Evolutionary conservation across 2,113 vertebrate species (phyloP).

Genomic region (Stigmatopora nigra): DNA sequence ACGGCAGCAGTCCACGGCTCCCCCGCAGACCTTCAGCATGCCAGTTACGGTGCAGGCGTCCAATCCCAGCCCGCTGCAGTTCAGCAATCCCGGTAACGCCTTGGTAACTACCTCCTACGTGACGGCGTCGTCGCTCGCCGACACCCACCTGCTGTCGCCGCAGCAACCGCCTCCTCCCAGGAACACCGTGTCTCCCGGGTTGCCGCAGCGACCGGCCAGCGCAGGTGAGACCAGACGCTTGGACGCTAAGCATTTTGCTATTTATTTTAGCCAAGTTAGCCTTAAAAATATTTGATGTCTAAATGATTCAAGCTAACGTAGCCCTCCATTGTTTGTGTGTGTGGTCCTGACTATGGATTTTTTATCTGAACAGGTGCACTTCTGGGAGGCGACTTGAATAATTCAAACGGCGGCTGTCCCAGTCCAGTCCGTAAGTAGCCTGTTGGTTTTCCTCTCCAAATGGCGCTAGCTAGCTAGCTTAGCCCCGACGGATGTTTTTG

Average conservation of each 20-base stretch:
- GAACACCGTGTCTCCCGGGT: slow-evolving; percentile 88
- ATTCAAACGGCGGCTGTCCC: slow-evolving; percentile 89
- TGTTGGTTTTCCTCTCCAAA: slow-evolving; percentile 1
- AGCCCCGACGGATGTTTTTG: slow-evolving; percentile 20
- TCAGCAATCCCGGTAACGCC: slow-evolving; percentile 87
- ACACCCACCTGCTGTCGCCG: slow-evolving; percentile 89
- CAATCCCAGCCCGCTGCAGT: slow-evolving; percentile 87
- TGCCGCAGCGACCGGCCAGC: slow-evolving; percentile 93
- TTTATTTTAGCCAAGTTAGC: too few relatives aligned
- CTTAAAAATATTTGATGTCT: neutral
- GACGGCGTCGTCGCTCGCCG: slow-evolving; percentile 84
- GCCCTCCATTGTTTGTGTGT: neutral
- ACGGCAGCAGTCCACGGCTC: slow-evolving; percentile 80
- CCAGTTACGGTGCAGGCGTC: slow-evolving; percentile 90
- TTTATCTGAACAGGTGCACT: slow-evolving; percentile 77
- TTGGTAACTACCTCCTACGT: slow-evolving; percentile 93
- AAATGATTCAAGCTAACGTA: neutral
- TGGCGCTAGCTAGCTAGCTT: too few relatives aligned
- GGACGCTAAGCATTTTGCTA: neutral
- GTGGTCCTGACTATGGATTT: slow-evolving; percentile 4
- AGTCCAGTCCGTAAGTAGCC: slow-evolving; percentile 90
- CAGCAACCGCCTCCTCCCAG: slow-evolving; percentile 88
- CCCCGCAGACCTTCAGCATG: slow-evolving; percentile 92
- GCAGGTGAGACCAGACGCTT: slow-evolving; percentile 73
- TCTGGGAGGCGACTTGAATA: slow-evolving; percentile 88